phyloP scores from a whole-genome alignment of 2,888 invertebrate genomes.

The Cyclophora punctaria region DNA sequence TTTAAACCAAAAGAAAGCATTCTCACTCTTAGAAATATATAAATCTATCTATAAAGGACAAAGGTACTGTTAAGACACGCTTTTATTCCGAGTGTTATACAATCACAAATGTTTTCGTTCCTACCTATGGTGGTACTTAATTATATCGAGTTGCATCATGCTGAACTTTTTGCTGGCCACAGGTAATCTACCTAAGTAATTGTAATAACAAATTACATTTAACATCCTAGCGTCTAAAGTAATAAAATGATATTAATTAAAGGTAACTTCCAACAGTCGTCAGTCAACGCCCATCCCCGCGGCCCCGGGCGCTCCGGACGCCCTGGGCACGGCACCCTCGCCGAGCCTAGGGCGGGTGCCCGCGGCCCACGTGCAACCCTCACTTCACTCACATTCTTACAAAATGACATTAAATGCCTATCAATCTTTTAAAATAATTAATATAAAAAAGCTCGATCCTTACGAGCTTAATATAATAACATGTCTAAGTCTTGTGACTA shows the following conservation, averaged over 20 bases:
- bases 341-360: not conserved
- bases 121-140: not conserved
- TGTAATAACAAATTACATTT: constrained; percentile 59
- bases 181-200: constrained; percentile 31
- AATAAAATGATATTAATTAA: constrained; percentile 67
- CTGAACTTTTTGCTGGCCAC: constrained; percentile 68
- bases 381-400: constrained; percentile 30
- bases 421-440: constrained; percentile 47
- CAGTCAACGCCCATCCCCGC: constrained; percentile 15
- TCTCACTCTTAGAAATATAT: constrained; percentile 17
- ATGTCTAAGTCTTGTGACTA: constrained; percentile 74
- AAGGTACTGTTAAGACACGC: constrained; percentile 68
- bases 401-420: constrained; percentile 59
- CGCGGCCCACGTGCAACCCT: constrained; percentile 6
- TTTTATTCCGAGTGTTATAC: constrained; percentile 4
- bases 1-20: constrained; percentile 6
- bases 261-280: constrained; percentile 68
- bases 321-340: not conserved
- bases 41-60: constrained; percentile 62
- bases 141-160: constrained; percentile 28
- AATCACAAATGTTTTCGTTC: not conserved
- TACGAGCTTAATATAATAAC: constrained; percentile 62
- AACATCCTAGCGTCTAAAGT: constrained; percentile 61
- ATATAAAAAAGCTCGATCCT: constrained; percentile 58
- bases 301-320: constrained; percentile 2